Base-by-base conservation (phyloP, 37 sponge, comb jelly and placozoan genomes). In the Ianthella basta region DNA sequence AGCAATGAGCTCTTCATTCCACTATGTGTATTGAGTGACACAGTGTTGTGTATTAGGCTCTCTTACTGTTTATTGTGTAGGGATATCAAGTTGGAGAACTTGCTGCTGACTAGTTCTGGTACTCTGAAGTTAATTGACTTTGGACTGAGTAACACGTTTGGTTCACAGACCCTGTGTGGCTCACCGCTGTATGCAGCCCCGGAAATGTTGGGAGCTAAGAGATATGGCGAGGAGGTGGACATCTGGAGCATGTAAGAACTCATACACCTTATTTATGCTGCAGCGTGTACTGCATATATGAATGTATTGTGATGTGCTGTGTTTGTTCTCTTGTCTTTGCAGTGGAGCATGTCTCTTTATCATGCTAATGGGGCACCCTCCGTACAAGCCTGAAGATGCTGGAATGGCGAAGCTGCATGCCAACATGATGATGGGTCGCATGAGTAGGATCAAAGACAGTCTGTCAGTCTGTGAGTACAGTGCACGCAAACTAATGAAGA, bases 61-160 rank as follows among this genome's bases (percentile, higher is more conserved):
- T 72, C 50, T 44, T 3, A 44, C 3, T 44, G 50, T 8, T 10
- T 10, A 10, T 3, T 44, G 50, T 75, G 25, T 34, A 85, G 91
- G 50, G 91, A 90, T 32, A 78, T 90, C 50, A 90, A 90, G 64
- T 60, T 90, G 55, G 91, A 90, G 40, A 90, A 90, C 63, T 55
- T 90, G 54, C 83, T 90, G 65, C 81, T 90, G 50, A 60, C 56
- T 40, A 41, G 23, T 12, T 29, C 38, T 15, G 59, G 70, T 32
- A 82, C 57, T 60, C 33, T 90, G 23, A 90, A 90, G 73, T 82
- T 90, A 15, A 90, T 86, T 24, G 96, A 96, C 67, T 96, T 96
- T 87, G 96, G 96, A 25, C 87, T 96, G 39, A 92, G 93, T 61
- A 91, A 91, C 89, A 88, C 74, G 8, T 54, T n/a, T 40, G 78